Evolutionary conservation across 2,797 vertebrate genomes (phyloP).

Genomic region (Mycteria americana): DNA sequence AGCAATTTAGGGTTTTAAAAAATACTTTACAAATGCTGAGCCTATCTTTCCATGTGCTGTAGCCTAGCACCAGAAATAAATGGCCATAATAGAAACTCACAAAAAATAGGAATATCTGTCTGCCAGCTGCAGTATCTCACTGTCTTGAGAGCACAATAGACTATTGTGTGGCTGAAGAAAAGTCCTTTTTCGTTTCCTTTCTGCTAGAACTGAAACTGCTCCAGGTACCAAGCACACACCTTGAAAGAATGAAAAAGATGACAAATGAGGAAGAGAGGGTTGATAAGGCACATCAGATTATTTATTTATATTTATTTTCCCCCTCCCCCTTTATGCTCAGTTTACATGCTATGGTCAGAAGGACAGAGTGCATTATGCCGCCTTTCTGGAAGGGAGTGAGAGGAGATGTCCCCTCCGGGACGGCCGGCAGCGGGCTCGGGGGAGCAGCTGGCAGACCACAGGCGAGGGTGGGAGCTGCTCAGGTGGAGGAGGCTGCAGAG

Average conservation of each 20-base stretch:
- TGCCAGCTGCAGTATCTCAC: neutral
- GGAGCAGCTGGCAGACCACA: neutral
- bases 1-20: neutral
- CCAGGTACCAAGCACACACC: neutral
- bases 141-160: neutral
- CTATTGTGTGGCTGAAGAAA: neutral
- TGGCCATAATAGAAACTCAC: neutral
- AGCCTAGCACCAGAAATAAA: neutral
- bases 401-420: neutral
- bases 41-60: neutral
- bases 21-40: neutral
- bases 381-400: neutral
- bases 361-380: fast-evolving
- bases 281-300: neutral
- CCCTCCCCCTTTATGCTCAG: neutral
- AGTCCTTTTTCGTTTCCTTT: neutral
- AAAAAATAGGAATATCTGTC: neutral
- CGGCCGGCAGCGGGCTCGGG: fast-evolving
- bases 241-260: neutral
- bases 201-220: neutral
- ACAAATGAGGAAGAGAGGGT: neutral
- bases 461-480: neutral
- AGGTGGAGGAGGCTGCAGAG: neutral
- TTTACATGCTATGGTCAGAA: neutral
- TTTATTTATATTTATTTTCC: neutral